Evolutionary conservation across 2,113 vertebrate species (phyloP).

Genomic region (Cyanoramphus novaezelandiae): DNA sequence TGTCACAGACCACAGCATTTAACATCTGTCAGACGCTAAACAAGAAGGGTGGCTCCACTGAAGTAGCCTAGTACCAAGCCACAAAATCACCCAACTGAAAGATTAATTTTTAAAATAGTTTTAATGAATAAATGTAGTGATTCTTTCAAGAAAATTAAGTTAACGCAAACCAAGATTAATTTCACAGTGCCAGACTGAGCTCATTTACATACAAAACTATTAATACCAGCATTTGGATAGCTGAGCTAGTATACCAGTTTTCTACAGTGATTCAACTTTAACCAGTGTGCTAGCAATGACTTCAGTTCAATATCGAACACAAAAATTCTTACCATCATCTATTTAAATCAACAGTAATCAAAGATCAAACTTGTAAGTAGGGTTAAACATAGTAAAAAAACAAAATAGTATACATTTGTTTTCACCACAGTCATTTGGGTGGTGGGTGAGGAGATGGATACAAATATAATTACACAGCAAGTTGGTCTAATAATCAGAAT

Average conservation of each 20-base stretch:
- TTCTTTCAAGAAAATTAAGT: slow-evolving; percentile 34
- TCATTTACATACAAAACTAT: slow-evolving; percentile 22
- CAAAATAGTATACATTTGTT: neutral
- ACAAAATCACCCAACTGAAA: neutral
- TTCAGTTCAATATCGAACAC: neutral
- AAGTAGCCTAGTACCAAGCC: neutral
- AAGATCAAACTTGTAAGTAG: neutral
- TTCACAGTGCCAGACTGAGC: slow-evolving; percentile 32
- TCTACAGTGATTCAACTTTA: slow-evolving; percentile 3
- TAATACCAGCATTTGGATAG: neutral
- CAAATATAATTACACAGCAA: neutral
- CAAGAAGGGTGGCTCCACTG: fast-evolving
- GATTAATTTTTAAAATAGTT: neutral
- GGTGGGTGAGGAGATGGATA: neutral
- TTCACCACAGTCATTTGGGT: neutral
- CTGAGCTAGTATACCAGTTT: neutral
- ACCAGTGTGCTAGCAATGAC: neutral
- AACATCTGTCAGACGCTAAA: neutral
- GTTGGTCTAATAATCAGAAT: neutral
- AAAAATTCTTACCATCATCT: neutral
- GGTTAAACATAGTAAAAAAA: slow-evolving; percentile 3
- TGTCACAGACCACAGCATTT: neutral
- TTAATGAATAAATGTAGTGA: slow-evolving; percentile 46
- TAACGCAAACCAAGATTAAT: neutral
- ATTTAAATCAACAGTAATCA: neutral